These are phyloP conservation scores for Hippopotamyrus pictus DNA, from an alignment of 2,797 vertebrate genomes.

Conservation along the genomic window DNA sequence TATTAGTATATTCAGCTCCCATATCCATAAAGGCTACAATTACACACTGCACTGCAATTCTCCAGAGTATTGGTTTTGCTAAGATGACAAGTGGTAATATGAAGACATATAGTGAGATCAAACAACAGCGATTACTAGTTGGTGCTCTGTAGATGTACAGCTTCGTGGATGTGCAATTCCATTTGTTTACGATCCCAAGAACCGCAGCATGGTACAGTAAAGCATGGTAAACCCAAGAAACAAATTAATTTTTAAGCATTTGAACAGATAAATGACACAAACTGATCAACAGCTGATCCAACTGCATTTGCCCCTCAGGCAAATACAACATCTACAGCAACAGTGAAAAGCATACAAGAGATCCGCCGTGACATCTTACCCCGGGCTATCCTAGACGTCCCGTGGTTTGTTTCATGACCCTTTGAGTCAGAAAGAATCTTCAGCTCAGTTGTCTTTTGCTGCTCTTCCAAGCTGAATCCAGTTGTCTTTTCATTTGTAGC, in stretches of 20 bases:
- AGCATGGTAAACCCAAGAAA: background rate
- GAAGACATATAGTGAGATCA: background rate
- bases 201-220: background rate
- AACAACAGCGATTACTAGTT: background rate
- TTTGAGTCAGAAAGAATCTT: constrained; percentile 18
- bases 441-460: background rate
- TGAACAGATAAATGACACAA: background rate
- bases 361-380: constrained; percentile 36
- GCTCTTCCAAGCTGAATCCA: constrained; percentile 29
- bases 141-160: background rate
- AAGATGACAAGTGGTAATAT: background rate
- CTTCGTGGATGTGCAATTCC: background rate
- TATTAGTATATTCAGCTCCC: no score
- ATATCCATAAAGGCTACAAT: background rate
- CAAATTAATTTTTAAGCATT: background rate
- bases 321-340: background rate
- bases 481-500: constrained; percentile 43
- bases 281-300: background rate
- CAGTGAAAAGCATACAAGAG: background rate
- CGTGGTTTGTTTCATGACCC: constrained; percentile 31
- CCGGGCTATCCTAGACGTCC: constrained; percentile 42
- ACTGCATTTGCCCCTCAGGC: no score
- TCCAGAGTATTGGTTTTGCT: background rate
- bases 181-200: background rate
- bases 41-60: background rate